Percentiles rank a stretch among this genome's conserved stretches.
Conservation (phyloP, 2,797 vertebrate species). For the Chiroxiphia lanceolata region DNA sequence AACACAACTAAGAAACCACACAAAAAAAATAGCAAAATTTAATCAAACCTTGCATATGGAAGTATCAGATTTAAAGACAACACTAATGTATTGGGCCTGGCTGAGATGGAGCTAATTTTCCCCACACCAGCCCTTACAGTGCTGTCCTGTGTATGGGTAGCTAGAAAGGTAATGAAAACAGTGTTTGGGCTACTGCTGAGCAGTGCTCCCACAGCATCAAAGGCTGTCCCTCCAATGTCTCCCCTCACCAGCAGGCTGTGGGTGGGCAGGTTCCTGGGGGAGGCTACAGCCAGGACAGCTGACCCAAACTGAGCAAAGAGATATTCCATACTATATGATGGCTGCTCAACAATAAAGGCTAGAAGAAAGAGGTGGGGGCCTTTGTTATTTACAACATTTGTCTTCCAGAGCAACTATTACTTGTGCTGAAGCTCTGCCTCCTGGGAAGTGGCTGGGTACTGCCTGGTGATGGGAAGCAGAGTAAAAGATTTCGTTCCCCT, state of each 20-base stretch:
- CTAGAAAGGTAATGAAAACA: neutral
- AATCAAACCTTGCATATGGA: neutral
- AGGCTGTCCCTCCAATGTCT: neutral
- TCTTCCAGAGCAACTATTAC: neutral
- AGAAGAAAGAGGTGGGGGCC: neutral
- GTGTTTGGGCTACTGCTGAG: neutral
- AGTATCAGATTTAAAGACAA: neutral
- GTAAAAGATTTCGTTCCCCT: neutral
- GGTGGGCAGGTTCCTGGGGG: neutral
- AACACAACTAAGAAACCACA: neutral
- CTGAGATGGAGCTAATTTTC: neutral
- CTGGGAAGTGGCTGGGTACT: neutral
- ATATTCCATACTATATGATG: neutral
- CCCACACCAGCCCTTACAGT: neutral
- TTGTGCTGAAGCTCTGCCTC: neutral
- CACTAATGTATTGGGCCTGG: neutral
- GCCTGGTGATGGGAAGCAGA: neutral
- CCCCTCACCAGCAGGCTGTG: too few species aligned
- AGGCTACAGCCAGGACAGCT: neutral
- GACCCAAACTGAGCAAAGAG: neutral
- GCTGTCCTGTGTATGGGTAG: neutral
- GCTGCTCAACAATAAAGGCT: neutral
- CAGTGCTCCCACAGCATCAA: neutral
- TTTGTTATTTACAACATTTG: neutral
- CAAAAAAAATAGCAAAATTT: neutral